A percentile compares a stretch with the other conserved stretches of the same genome.
These are phyloP conservation scores for Grammomys dolichurus DNA, from an alignment of 2,113 vertebrate genomes.

Conservation along the genomic window DNA sequence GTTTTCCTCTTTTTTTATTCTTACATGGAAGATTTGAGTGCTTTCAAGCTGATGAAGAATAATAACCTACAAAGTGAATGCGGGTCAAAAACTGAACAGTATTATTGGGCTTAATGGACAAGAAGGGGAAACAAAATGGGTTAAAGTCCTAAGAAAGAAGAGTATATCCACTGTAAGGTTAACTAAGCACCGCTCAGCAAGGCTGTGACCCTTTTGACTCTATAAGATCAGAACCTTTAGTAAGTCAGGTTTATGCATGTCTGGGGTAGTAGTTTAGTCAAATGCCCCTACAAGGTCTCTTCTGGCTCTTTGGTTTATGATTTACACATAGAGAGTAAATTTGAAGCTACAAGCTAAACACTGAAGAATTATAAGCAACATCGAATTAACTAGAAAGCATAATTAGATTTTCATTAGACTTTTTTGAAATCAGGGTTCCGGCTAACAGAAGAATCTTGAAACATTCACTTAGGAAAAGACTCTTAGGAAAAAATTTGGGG, in stretches of 20 bases:
- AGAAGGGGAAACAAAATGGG: neutral
- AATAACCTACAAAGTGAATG: neutral
- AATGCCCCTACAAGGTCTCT: neutral
- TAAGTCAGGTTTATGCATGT: neutral
- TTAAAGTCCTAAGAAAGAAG: neutral
- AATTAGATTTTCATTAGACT: conserved; percentile 53
- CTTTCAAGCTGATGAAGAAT: conserved; percentile 39
- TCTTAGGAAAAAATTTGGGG: neutral
- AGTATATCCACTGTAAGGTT: neutral
- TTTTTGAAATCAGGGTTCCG: conserved; percentile 38
- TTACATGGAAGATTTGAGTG: neutral
- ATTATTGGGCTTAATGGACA: conserved; percentile 1
- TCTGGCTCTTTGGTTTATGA: conserved; percentile 26
- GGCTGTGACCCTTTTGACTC: neutral
- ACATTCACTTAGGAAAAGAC: conserved; percentile 52
- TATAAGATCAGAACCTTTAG: conserved; percentile 43
- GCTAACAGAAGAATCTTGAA: neutral
- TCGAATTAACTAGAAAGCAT: neutral
- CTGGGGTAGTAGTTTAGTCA: neutral
- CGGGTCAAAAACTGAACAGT: conserved; percentile 24
- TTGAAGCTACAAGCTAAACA: conserved; percentile 60
- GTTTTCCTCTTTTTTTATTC: neutral
- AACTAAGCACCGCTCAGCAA: neutral
- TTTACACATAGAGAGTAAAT: conserved; percentile 38
- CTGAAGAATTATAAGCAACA: conserved; percentile 52